These are phyloP conservation scores for Lateolabrax maculatus DNA, from an alignment of 2,797 vertebrate genomes.

Conservation along the genomic window DNA sequence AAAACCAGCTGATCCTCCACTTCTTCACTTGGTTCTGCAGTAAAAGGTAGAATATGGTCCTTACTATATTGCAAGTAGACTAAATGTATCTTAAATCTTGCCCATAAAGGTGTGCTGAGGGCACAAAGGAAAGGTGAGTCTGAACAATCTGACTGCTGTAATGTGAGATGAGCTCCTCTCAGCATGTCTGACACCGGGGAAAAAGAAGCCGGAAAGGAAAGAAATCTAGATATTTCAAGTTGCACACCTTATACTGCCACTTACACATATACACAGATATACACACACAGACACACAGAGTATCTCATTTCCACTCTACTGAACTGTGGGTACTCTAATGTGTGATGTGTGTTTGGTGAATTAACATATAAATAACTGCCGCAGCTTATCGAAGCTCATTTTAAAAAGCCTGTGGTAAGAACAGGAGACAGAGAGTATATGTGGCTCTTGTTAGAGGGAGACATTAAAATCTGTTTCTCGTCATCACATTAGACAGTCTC, in stretches of 20 bases:
- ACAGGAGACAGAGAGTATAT: slow-evolving; percentile 5
- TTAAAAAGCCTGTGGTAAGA: slow-evolving; percentile 49
- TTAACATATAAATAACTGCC: slow-evolving; percentile 80
- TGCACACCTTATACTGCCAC: not conserved
- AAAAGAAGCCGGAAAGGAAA: too few species aligned
- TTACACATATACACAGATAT: slow-evolving; percentile 8
- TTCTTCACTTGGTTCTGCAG: not conserved
- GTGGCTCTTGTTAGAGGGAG: slow-evolving; percentile 19
- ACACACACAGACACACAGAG: slow-evolving; percentile 7
- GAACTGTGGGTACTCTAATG: slow-evolving; percentile 41
- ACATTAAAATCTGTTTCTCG: slow-evolving; percentile 23
- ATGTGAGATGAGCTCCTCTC: too few species aligned
- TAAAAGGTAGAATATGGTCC: too few species aligned
- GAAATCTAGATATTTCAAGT: not conserved
- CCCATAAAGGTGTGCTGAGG: too few species aligned
- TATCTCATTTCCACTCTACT: slow-evolving; percentile 35
- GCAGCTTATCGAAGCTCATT: slow-evolving; percentile 15
- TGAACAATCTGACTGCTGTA: too few species aligned
- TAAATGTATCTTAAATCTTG: too few species aligned
- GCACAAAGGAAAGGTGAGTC: too few species aligned
- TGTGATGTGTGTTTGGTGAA: slow-evolving; percentile 58
- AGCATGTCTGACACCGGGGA: too few species aligned
- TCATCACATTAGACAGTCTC: slow-evolving; percentile 34
- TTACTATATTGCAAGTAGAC: too few species aligned
- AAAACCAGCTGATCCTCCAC: not conserved